Conservation (phyloP, 2,113 vertebrate genomes). For the Boleophthalmus pectinirostris region DNA sequence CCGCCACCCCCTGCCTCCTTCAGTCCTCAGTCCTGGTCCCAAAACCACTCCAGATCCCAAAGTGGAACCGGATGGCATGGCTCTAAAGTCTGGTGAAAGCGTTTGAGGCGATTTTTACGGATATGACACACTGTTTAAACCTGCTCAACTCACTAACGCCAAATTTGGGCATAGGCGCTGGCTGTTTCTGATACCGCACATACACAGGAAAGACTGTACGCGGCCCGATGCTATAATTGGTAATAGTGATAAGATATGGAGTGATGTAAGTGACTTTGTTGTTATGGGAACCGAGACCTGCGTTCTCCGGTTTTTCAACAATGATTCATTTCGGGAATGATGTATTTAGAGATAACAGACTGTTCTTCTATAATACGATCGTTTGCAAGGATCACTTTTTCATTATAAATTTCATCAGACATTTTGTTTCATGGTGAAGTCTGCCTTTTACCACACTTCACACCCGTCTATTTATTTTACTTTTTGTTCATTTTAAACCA, state of each 20-base stretch:
- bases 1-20: background rate
- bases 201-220: background rate
- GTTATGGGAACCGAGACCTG: too few species aligned
- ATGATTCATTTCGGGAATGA: too few species aligned
- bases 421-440: too few species aligned
- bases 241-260: background rate
- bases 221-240: background rate
- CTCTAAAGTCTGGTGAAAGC: conserved; percentile 18
- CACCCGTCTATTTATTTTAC: too few species aligned
- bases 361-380: too few species aligned
- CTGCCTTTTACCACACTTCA: too few species aligned
- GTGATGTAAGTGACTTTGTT: background rate
- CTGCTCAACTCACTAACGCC: conserved; percentile 34
- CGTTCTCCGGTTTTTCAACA: too few species aligned
- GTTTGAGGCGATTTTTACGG: conserved; percentile 20
- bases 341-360: too few species aligned
- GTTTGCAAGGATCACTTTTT: too few species aligned
- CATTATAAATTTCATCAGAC: too few species aligned
- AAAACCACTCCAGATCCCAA: conserved; percentile 27
- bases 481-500: too few species aligned
- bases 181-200: conserved; percentile 45
- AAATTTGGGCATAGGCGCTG: conserved; percentile 56
- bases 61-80: conserved; percentile 49
- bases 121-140: conserved; percentile 33
- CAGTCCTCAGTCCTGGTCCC: background rate